Evolutionary conservation across 2,113 vertebrate genomes (phyloP).

Genomic region (Dermatemys mawii): DNA sequence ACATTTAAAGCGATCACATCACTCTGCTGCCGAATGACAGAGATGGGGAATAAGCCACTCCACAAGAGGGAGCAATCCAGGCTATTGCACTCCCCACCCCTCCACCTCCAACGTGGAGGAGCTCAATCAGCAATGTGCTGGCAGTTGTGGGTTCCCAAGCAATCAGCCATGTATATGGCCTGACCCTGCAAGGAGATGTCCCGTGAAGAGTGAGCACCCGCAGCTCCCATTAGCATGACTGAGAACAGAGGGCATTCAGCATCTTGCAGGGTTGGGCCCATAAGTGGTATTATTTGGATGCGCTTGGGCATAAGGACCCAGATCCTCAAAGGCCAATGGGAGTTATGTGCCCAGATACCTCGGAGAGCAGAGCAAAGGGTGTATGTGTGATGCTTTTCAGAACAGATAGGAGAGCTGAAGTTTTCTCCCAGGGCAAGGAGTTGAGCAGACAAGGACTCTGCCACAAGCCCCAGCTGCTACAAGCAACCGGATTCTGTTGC

Average conservation of each 20-base stretch:
- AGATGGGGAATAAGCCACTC: neutral
- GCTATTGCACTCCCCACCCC: fast-evolving
- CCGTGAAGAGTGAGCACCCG: neutral
- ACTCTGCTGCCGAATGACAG: neutral
- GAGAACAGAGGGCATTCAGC: neutral
- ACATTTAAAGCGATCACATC: neutral
- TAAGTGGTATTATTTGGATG: neutral
- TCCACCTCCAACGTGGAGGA: neutral
- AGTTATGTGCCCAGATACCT: neutral
- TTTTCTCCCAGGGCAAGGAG: neutral
- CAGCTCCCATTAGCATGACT: neutral
- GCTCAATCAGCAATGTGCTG: neutral
- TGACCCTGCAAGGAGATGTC: neutral
- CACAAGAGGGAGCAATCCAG: neutral
- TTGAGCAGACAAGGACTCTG: neutral
- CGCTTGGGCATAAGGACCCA: neutral
- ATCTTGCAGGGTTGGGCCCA: neutral
- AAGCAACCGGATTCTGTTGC: neutral
- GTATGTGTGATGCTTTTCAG: neutral
- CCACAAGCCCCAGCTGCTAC: neutral
- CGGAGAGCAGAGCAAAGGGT: neutral
- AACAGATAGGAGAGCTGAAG: neutral
- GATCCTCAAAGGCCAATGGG: neutral
- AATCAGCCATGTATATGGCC: neutral
- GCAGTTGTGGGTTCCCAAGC: neutral